Percentiles rank a stretch among this genome's conserved stretches.
phyloP scores from a whole-genome alignment of 2,113 vertebrate species.

The Chaenogobius annularis region DNA sequence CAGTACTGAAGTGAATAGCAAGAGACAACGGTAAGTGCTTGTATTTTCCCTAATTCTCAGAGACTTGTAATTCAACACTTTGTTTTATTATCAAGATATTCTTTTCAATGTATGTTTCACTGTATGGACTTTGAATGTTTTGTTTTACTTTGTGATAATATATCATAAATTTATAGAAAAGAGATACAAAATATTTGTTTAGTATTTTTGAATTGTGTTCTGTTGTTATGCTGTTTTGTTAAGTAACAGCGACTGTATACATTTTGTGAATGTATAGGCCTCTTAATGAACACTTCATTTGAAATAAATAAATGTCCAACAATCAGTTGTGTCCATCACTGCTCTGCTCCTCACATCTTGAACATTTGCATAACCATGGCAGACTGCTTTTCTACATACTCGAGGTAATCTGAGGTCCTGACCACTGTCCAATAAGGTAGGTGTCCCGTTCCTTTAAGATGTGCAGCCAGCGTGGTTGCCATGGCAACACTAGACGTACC shows the following conservation, averaged over 20 bases:
- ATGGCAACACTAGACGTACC: conserved; percentile 64
- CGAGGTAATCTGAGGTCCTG: conserved; percentile 19
- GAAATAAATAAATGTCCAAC: conserved; percentile 51
- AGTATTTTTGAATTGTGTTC: too few relatives aligned
- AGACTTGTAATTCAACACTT: not conserved
- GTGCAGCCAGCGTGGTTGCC: conserved; percentile 65
- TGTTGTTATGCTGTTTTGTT: too few relatives aligned
- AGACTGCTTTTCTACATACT: conserved; percentile 21
- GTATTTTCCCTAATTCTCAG: conserved; percentile 10
- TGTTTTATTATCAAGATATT: conserved; percentile 7
- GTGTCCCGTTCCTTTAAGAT: conserved; percentile 46
- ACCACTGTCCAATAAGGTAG: conserved; percentile 41
- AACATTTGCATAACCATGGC: conserved; percentile 17
- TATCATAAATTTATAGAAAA: too few relatives aligned
- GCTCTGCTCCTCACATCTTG: conserved; percentile 3
- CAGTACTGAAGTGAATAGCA: conserved; percentile 28
- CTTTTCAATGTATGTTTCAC: not conserved
- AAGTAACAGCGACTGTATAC: not conserved
- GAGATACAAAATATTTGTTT: too few relatives aligned
- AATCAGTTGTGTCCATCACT: conserved; percentile 37
- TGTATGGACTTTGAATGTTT: not conserved
- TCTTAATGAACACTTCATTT: not conserved
- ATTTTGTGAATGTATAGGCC: not conserved
- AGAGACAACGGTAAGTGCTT: conserved; percentile 60
- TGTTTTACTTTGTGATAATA: not conserved